These are phyloP conservation scores for Limnephilus lunatus DNA, from an alignment of 2,888 invertebrate species.

Conservation along the genomic window DNA sequence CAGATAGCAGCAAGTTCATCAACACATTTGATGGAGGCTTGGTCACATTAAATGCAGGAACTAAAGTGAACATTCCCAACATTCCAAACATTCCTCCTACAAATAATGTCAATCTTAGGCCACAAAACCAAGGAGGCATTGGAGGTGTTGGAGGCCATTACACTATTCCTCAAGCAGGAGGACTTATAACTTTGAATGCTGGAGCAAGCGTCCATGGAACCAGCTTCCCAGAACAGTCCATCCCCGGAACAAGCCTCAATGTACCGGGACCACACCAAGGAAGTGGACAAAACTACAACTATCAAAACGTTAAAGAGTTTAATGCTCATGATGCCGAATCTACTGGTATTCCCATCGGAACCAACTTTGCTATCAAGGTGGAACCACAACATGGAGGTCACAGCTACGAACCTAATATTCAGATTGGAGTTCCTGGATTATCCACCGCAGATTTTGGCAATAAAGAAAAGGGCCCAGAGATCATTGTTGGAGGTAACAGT, in stretches of 20 bases:
- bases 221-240: conserved; percentile 63
- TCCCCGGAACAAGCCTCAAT: conserved; percentile 61
- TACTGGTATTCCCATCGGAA: conserved; percentile 74
- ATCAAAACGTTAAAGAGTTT: conserved; percentile 60
- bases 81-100: conserved; percentile 47
- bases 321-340: conserved; percentile 69
- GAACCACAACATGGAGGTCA: conserved; percentile 72
- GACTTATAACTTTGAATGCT: conserved; percentile 64
- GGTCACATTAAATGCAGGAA: conserved; percentile 64
- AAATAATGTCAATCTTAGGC: conserved; percentile 40
- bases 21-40: conserved; percentile 64
- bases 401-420: conserved; percentile 70
- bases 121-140: conserved; percentile 51
- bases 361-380: conserved; percentile 76
- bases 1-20: conserved; percentile 58
- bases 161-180: conserved; percentile 62
- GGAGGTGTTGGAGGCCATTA: conserved; percentile 52
- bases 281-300: conserved; percentile 43
- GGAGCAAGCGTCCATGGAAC: conserved; percentile 64
- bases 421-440: conserved; percentile 68
- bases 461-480: conserved; percentile 68
- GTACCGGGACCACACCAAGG: conserved; percentile 53
- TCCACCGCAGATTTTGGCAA: conserved; percentile 59
- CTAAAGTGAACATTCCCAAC: conserved; percentile 62
- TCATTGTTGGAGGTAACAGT: conserved; percentile 71